Conservation (phyloP, 2,797 vertebrate genomes). For the Characodon lateralis region DNA sequence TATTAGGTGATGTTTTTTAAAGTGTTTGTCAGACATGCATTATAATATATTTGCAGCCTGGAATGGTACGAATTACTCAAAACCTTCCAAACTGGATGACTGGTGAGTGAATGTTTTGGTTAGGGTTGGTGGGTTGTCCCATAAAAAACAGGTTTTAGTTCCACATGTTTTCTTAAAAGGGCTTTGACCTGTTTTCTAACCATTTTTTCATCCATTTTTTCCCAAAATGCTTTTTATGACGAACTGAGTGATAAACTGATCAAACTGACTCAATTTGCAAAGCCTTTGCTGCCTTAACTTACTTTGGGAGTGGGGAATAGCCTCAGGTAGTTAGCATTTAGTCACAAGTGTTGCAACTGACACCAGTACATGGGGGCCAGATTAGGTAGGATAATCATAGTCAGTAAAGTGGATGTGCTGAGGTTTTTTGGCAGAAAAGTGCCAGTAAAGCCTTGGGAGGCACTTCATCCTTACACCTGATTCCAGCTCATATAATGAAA, state of each 20-base stretch:
- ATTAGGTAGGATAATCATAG: neutral
- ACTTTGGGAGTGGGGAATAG: neutral
- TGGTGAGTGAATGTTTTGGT: no score
- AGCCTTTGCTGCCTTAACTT: neutral
- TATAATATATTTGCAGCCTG: no score
- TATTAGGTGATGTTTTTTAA: no score
- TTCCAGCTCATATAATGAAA: neutral
- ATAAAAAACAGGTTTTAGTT: neutral
- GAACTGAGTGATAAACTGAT: neutral
- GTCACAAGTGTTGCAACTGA: constrained; percentile 2
- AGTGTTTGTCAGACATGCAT: no score
- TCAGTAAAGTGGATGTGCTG: constrained; percentile 2
- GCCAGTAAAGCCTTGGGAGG: neutral
- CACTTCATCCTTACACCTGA: neutral
- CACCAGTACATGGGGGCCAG: neutral
- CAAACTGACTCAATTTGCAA: neutral
- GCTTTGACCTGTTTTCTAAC: neutral
- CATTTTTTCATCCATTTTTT: neutral
- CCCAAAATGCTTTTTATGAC: neutral
- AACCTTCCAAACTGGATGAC: no score
- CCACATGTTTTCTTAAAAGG: neutral
- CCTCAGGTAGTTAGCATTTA: neutral
- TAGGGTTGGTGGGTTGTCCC: no score
- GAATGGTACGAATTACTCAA: no score
- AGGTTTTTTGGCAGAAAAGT: neutral